These are phyloP conservation scores for Lithophane semibrunnea DNA, from an alignment of 2,888 invertebrate genomes.

Conservation along the genomic window DNA sequence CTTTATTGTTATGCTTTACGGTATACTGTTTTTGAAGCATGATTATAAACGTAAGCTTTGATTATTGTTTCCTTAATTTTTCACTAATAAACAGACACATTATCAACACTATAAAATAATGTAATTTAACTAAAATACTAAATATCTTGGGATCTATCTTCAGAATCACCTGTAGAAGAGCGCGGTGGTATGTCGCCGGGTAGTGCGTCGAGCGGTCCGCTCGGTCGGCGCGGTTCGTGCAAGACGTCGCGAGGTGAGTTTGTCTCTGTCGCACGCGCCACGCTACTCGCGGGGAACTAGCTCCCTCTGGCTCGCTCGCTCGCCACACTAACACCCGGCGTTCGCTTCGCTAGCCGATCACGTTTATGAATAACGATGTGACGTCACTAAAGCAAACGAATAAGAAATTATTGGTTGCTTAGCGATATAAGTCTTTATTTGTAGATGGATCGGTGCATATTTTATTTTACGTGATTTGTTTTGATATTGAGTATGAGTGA, in stretches of 20 bases:
- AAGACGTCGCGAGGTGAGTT: constrained; percentile 96
- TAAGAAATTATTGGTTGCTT: not conserved
- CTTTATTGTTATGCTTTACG: constrained; percentile 26
- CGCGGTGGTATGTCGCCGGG: constrained; percentile 94
- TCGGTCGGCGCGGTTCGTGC: constrained; percentile 96
- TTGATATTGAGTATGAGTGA: constrained; percentile 19
- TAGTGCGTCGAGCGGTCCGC: constrained; percentile 92
- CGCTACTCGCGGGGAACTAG: constrained; percentile 32
- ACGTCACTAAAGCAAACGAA: not conserved
- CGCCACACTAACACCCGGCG: constrained; percentile 70
- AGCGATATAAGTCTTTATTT: constrained; percentile 26
- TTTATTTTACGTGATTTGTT: constrained; percentile 56
- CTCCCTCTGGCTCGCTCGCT: constrained; percentile 66
- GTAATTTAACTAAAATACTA: not conserved
- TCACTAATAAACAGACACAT: constrained; percentile 40
- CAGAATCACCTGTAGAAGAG: constrained; percentile 94
- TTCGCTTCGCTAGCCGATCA: constrained; percentile 69
- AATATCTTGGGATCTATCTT: constrained; percentile 5
- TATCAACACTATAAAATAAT: not conserved
- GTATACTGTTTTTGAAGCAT: constrained; percentile 48
- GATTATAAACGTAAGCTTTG: constrained; percentile 50
- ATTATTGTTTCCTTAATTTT: constrained; percentile 31
- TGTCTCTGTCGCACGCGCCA: constrained; percentile 53
- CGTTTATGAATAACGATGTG: constrained; percentile 57
- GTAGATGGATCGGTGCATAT: constrained; percentile 43